Base-by-base conservation (phyloP, 2,888 invertebrate genomes). In the Amitus sp. region DNA sequence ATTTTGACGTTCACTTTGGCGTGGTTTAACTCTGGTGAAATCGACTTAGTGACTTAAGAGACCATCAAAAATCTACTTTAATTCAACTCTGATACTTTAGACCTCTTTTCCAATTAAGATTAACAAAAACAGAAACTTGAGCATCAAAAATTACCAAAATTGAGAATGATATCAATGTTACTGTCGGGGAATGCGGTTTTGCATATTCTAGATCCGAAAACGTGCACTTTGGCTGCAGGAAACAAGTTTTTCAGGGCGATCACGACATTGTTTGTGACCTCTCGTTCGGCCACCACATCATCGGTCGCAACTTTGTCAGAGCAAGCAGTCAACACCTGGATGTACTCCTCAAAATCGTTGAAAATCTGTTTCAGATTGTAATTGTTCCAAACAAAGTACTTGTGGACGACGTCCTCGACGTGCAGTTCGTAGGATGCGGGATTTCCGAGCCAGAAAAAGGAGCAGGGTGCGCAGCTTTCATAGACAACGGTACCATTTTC, bases 201-300 rank as follows among this genome's bases (percentile, higher is more conserved):
- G 15, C 85, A 84, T 1, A 86, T 76, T 42, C 87, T 83, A 0
- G 89, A 89, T 4, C 89, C 89, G 74, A 87, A 89, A n/a, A 84
- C 82, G 73, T 85, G 82, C 2, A 70, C 68, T n/a, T 48, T 56
- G 0, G 73, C 62, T 10, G 55, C 61, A 4, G 47, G 28, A 56
- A 68, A 57, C 34, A 79, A 55, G 27, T 62, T 65, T 28, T 53
- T 15, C 7, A 60, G 13, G n/a, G n/a, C n/a, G n/a, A n/a, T n/a
- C n/a, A n/a, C n/a, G n/a, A n/a, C n/a, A n/a, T n/a, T n/a, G n/a
- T n/a, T n/a, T n/a, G n/a, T n/a, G n/a, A n/a, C n/a, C n/a, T n/a
- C n/a, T n/a, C n/a, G n/a, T n/a, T n/a, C n/a, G n/a, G n/a, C n/a
- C 13, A 34, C 13, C 34, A 5, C 13, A n/a, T 6, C n/a, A 6